These are phyloP conservation scores for Hirtodrosophila trivittata DNA, from an alignment of 2,888 invertebrate genomes.

Conservation along the genomic window DNA sequence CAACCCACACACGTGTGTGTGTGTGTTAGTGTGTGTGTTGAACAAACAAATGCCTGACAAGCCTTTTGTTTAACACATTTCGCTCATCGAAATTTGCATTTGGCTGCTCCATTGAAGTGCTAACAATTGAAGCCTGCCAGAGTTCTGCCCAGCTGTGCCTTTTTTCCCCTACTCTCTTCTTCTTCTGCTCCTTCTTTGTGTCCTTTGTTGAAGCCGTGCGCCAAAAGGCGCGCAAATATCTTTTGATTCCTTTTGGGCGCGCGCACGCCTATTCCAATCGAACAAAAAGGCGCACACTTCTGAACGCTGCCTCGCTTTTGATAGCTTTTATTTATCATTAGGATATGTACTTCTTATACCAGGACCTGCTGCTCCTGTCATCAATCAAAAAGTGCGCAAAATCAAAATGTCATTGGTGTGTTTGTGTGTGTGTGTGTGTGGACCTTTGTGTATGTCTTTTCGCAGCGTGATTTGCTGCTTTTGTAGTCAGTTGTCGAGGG, in stretches of 20 bases:
- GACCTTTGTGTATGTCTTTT: conserved; percentile 37
- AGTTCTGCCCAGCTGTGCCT: conserved; percentile 70
- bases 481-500: no score
- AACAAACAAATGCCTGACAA: conserved; percentile 3
- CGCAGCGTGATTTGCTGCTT: conserved; percentile 36
- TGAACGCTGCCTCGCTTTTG: conserved; percentile 53
- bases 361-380: conserved; percentile 56
- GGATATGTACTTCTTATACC: conserved; percentile 31
- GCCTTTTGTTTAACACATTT: conserved; percentile 65
- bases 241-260: conserved; percentile 61
- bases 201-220: conserved; percentile 65
- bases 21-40: background rate
- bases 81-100: conserved; percentile 69
- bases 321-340: conserved; percentile 74
- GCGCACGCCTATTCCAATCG: conserved; percentile 33
- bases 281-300: conserved; percentile 70
- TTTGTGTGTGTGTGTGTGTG: conserved; percentile 14
- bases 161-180: conserved; percentile 30
- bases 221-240: conserved; percentile 75
- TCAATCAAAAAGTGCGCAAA: conserved; percentile 81
- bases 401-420: conserved; percentile 74
- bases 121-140: conserved; percentile 65
- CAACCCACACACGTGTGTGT: conserved; percentile 39
- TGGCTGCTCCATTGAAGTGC: conserved; percentile 68
- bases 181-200: conserved; percentile 54